phyloP scores from a whole-genome alignment of 2,113 vertebrate genomes.

The Artemisiospiza belli region DNA sequence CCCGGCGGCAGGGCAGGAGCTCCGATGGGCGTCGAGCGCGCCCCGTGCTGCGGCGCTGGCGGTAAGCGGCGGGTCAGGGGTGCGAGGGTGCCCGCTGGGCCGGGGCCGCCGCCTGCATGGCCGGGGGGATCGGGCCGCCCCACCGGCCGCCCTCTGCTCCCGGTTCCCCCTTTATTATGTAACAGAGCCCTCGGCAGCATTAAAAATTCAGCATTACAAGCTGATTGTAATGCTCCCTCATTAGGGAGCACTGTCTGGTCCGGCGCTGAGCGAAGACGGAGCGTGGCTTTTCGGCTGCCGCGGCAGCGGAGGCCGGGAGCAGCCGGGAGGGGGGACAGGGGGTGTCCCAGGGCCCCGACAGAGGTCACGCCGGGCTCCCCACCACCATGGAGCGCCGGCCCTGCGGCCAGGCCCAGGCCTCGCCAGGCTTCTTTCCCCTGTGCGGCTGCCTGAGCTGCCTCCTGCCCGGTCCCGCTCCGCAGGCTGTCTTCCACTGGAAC shows the following conservation, averaged over 20 bases:
- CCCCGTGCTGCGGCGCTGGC: background rate
- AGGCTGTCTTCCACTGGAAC: constrained; percentile 21
- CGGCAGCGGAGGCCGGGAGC: background rate
- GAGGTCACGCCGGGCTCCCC: background rate
- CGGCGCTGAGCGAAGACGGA: constrained; percentile 65
- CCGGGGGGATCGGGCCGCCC: background rate
- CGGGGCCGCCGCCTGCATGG: background rate
- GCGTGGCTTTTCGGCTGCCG: constrained; percentile 67
- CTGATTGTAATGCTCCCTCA: constrained; percentile 81
- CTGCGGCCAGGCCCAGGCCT: background rate
- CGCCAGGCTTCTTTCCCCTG: background rate
- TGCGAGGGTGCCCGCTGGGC: background rate
- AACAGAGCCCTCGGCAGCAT: constrained; percentile 79
- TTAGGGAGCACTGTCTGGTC: constrained; percentile 79
- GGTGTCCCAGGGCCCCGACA: background rate
- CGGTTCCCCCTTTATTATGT: constrained; percentile 80
- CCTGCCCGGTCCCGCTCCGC: background rate
- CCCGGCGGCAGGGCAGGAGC: constrained; percentile 48
- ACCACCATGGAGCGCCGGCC: rapidly evolving
- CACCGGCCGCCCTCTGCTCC: constrained; percentile 39
- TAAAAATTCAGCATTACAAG: constrained; percentile 83
- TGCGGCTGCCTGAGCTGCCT: background rate
- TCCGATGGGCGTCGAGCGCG: constrained; percentile 20
- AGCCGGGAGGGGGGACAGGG: background rate
- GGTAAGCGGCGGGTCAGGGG: constrained; percentile 32